Evolutionary conservation across 2,113 vertebrate species (phyloP).

Genomic region (Cricetomys ansorgei): DNA sequence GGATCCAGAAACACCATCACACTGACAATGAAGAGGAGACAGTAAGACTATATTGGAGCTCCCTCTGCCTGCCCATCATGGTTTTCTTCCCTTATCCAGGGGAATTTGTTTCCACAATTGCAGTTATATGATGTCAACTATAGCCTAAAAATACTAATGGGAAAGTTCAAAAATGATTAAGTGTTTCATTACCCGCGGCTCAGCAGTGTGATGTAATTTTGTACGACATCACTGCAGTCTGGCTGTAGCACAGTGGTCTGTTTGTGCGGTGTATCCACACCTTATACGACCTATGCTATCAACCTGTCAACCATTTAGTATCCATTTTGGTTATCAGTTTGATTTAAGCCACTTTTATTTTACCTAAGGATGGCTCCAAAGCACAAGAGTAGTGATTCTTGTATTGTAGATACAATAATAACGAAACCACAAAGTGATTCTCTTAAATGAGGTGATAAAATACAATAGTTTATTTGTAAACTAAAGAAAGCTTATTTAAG

Average conservation of each 20-base stretch:
- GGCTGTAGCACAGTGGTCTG: background rate
- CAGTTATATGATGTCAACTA: background rate
- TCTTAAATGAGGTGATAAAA: background rate
- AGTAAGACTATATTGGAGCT: fast-evolving
- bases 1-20: background rate
- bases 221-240: too few species aligned
- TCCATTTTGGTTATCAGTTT: background rate
- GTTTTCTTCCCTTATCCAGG: too few species aligned
- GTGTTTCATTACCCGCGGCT: background rate
- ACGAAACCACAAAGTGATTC: background rate
- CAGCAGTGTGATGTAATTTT: too few species aligned
- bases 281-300: background rate
- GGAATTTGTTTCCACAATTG: background rate
- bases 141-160: background rate
- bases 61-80: fast-evolving
- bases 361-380: background rate
- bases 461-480: background rate
- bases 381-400: background rate
- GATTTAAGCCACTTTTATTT: background rate
- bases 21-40: background rate
- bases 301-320: background rate
- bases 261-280: background rate
- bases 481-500: too few species aligned
- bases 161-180: background rate
- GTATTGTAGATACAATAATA: background rate